These are phyloP conservation scores for Acrocephalus arundinaceus DNA, from an alignment of 2,113 vertebrate species.

Conservation along the genomic window DNA sequence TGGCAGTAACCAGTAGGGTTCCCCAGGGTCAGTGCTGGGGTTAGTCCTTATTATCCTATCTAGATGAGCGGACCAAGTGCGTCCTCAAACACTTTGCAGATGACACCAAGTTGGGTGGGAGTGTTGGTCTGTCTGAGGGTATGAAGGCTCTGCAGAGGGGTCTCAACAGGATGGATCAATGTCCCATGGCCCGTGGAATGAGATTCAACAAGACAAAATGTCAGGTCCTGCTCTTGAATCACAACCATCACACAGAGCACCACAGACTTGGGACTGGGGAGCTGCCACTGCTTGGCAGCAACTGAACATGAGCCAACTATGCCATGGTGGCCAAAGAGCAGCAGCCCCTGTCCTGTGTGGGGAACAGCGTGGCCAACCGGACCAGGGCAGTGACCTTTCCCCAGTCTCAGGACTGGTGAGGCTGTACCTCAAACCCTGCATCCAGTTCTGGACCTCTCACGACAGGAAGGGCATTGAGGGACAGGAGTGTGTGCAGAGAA, in stretches of 20 bases:
- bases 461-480: not conserved
- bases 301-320: not conserved
- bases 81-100: not conserved
- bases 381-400: rapidly evolving
- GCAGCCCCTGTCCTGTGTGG: no score
- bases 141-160: not conserved
- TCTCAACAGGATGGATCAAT: rapidly evolving
- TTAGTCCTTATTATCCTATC: not conserved
- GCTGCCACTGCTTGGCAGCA: not conserved
- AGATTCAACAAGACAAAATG: not conserved
- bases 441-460: not conserved
- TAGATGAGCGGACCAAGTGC: rapidly evolving
- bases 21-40: not conserved
- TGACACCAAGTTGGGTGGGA: rapidly evolving
- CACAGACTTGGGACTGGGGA: not conserved
- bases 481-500: not conserved
- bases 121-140: not conserved
- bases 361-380: not conserved
- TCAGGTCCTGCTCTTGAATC: rapidly evolving
- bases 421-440: not conserved
- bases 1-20: not conserved
- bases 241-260: not conserved
- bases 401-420: not conserved
- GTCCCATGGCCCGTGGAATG: rapidly evolving
- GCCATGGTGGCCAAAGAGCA: not conserved